Conservation (phyloP, 2,797 vertebrate species). For the Hipposideros larvatus region DNA sequence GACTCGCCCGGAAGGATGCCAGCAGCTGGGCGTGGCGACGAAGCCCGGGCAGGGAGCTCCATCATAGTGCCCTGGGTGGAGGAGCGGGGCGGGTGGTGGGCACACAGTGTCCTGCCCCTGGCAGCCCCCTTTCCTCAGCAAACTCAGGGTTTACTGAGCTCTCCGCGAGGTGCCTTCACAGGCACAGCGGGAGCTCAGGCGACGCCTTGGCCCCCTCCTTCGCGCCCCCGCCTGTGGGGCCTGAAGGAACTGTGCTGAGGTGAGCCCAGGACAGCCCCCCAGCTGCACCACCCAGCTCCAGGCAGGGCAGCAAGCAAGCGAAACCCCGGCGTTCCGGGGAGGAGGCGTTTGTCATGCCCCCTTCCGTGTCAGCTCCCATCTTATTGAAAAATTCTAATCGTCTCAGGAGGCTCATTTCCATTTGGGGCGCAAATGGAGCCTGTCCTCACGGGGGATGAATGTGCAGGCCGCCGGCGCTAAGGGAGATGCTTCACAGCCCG, state of each 20-base stretch:
- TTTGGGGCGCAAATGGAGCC: not conserved
- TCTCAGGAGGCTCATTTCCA: not conserved
- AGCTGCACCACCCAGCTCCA: not conserved
- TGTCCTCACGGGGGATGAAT: not conserved
- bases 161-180: not conserved
- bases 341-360: rapidly evolving
- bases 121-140: not conserved
- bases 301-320: not conserved
- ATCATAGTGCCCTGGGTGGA: not conserved
- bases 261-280: too few species aligned
- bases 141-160: not conserved
- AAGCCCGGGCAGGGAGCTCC: not conserved
- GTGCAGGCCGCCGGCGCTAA: not conserved
- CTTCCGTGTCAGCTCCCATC: not conserved
- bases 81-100: rapidly evolving
- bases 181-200: not conserved
- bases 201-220: rapidly evolving
- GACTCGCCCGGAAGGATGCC: not conserved
- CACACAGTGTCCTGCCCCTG: rapidly evolving
- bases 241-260: not conserved
- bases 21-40: not conserved
- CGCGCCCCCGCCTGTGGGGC: not conserved
- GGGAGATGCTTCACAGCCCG: not conserved
- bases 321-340: not conserved
- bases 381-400: not conserved